phyloP scores from a whole-genome alignment of 2,888 invertebrate genomes.

The Scotopteryx bipunctaria region DNA sequence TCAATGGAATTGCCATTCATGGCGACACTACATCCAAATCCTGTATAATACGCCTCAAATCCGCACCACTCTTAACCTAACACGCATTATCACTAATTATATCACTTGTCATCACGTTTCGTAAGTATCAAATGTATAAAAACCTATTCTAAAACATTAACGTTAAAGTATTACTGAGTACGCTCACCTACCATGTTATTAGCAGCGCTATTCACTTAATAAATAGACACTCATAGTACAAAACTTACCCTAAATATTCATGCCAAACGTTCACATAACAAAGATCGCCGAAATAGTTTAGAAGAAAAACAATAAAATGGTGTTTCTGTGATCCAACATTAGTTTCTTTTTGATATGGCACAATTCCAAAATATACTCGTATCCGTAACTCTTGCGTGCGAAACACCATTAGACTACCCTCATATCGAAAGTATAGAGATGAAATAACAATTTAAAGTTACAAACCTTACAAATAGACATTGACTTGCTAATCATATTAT shows the following conservation, averaged over 20 bases:
- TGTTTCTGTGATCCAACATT: slow-evolving; percentile 34
- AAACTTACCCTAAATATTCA: slow-evolving; percentile 67
- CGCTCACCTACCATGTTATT: slow-evolving; percentile 71
- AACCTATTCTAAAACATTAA: slow-evolving; percentile 73
- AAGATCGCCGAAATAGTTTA: slow-evolving; percentile 36
- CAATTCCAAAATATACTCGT: slow-evolving; percentile 55
- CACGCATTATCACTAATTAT: slow-evolving; percentile 73
- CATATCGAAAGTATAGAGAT: slow-evolving; percentile 38
- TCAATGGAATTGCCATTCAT: slow-evolving; percentile 72
- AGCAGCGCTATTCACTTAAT: slow-evolving; percentile 76
- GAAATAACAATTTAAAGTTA: slow-evolving; percentile 51
- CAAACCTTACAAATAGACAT: slow-evolving; percentile 63
- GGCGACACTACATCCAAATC: slow-evolving; percentile 45
- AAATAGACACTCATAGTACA: slow-evolving; percentile 78
- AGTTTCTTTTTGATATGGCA: slow-evolving; percentile 66
- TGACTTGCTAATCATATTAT: slow-evolving; percentile 78
- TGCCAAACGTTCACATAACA: slow-evolving; percentile 58
- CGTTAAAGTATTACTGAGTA: slow-evolving; percentile 72
- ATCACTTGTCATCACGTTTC: slow-evolving; percentile 82
- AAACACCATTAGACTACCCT: slow-evolving; percentile 64
- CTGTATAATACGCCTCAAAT: slow-evolving; percentile 57
- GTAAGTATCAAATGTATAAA: slow-evolving; percentile 83
- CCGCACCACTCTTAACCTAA: slow-evolving; percentile 78
- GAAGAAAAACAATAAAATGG: slow-evolving; percentile 58
- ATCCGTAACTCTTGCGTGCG: slow-evolving; percentile 41